phyloP scores from a whole-genome alignment of 2,888 invertebrate genomes.

The Punctoribates punctum region DNA sequence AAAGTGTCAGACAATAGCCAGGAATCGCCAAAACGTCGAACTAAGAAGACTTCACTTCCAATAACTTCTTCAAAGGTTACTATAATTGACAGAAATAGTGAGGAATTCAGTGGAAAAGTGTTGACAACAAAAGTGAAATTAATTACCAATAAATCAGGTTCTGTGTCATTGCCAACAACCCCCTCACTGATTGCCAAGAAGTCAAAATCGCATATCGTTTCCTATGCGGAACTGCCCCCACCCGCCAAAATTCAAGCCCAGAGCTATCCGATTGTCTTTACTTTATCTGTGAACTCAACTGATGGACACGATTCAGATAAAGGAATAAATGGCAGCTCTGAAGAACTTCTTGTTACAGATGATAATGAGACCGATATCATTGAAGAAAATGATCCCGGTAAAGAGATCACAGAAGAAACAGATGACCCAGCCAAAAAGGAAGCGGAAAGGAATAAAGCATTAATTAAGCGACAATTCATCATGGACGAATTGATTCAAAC shows the following conservation, averaged over 20 bases:
- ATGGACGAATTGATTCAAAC: slow-evolving; percentile 87
- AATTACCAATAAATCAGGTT: slow-evolving; percentile 1
- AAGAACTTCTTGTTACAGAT: background rate
- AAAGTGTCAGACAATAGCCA: slow-evolving; percentile 37
- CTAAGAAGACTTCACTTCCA: slow-evolving; percentile 20
- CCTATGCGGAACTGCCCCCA: slow-evolving; percentile 80
- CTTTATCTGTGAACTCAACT: slow-evolving; percentile 59
- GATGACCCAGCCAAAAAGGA: slow-evolving; percentile 4
- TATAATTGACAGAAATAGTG: background rate
- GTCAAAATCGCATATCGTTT: slow-evolving; percentile 57
- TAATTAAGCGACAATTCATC: slow-evolving; percentile 61
- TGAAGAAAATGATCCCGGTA: background rate
- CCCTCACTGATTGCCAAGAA: slow-evolving; percentile 18
- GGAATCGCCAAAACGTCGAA: slow-evolving; percentile 44
- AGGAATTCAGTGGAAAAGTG: background rate
- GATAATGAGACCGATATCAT: background rate
- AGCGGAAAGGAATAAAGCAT: slow-evolving; percentile 39
- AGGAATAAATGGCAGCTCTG: background rate
- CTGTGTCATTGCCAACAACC: background rate
- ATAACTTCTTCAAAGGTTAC: background rate
- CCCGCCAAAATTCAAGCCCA: slow-evolving; percentile 90
- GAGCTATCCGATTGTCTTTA: slow-evolving; percentile 52
- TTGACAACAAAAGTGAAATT: background rate
- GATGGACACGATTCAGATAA: too few species aligned
- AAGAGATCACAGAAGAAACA: slow-evolving; percentile 14